Base-by-base conservation (phyloP, 2,113 vertebrate genomes). In the Genyomyrus donnyi region DNA sequence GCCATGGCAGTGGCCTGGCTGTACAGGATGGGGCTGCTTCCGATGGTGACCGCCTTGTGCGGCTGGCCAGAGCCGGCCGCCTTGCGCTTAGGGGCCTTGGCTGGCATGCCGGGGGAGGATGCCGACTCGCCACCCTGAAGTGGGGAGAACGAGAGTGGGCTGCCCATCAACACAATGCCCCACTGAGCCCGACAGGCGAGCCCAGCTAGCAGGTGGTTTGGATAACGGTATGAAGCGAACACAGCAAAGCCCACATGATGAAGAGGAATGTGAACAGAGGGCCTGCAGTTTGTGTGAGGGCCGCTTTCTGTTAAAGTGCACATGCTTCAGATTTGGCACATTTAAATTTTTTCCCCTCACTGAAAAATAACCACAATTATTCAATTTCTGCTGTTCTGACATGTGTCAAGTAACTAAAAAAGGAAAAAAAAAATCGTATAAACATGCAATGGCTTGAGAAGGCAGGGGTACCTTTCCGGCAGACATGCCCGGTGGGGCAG, bases 1-100 rank as follows among this genome's bases (percentile, higher is more conserved):
- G 97, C 39, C 45, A 92, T 93, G 80, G 95, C 89, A 58, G 96
- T 85, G 46, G 97, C 88, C 62, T 99, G 98, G 87, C 96, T 97
- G 93, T 99, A 99, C 56, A 99, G 95, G 89, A 99, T 98, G 0
- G 98, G 95, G 93, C 96, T 98, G 93, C 98, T 98, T 77, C 98
- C 98, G 17, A 99, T 99, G 56, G 98, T 98, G 87, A 97, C 96
- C 0, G 97, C 89, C 85, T 97, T 96, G 91, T 95, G 96, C 90
- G 96, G 89, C 70, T 96, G 95, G 5, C 95, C 94, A 0, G 95
- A 93, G 89, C 74, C 94, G 53, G 96, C 92, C 0, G 96, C 95
- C 93, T 99, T 99, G 66, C 98, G 96, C 92, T 99, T 99, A 90
- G 96, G 93, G 0, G 94, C 95, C 92, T 96, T 99, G 84, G 91